phyloP scores from a whole-genome alignment of 2,888 invertebrate genomes.

The Rhodophaea formosa region DNA sequence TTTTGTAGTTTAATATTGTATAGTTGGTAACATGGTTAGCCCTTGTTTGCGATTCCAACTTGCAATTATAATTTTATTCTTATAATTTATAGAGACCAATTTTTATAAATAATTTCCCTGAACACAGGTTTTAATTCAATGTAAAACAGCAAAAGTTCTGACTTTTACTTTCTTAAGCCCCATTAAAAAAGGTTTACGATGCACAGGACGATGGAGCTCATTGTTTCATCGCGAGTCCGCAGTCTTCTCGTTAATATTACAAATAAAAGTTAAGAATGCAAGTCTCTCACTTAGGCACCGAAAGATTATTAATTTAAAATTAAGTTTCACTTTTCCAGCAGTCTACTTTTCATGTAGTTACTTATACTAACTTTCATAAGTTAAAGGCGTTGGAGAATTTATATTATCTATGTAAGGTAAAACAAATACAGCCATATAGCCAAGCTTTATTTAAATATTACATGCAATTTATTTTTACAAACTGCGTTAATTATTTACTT shows the following conservation, averaged over 20 bases:
- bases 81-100: neutral
- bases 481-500: too few relatives aligned
- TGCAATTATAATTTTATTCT: neutral
- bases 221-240: slow-evolving; percentile 4
- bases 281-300: slow-evolving; percentile 7
- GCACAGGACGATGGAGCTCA: slow-evolving; percentile 4
- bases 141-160: slow-evolving; percentile 6
- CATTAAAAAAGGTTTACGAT: slow-evolving; percentile 7
- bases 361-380: neutral
- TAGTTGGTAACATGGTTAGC: too few relatives aligned
- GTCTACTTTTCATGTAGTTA: neutral
- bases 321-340: neutral
- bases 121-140: slow-evolving; percentile 16
- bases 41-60: too few relatives aligned
- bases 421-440: too few relatives aligned
- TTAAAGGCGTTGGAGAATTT: too few relatives aligned
- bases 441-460: too few relatives aligned
- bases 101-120: neutral
- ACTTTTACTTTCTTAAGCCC: slow-evolving; percentile 6
- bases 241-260: slow-evolving; percentile 9
- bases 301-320: slow-evolving; percentile 6
- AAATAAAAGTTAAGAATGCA: slow-evolving; percentile 13
- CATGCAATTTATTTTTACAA: too few relatives aligned
- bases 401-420: too few relatives aligned
- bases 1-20: too few relatives aligned